These are phyloP conservation scores for Loripinus fragilis DNA, from an alignment of 2,888 invertebrate species.

Conservation along the genomic window DNA sequence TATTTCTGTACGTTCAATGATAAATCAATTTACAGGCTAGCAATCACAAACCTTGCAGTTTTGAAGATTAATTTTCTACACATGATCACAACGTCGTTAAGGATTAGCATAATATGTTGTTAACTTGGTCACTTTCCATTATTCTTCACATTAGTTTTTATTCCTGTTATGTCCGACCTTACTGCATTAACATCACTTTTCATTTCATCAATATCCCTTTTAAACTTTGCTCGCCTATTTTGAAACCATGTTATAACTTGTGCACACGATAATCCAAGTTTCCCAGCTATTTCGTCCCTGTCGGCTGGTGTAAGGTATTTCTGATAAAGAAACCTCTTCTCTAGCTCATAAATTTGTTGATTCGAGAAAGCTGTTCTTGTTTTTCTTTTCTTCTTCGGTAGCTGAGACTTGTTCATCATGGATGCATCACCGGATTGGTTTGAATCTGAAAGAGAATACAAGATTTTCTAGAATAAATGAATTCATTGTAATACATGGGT, in stretches of 20 bases:
- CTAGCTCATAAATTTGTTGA: slow-evolving; percentile 98
- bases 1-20: too few relatives aligned
- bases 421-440: slow-evolving; percentile 35
- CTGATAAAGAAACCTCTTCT: slow-evolving; percentile 98
- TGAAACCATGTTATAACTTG: slow-evolving; percentile 93
- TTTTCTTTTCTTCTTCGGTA: slow-evolving; percentile 94
- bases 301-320: slow-evolving; percentile 98
- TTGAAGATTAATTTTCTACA: too few relatives aligned
- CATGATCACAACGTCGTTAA: too few relatives aligned
- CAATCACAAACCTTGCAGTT: too few relatives aligned
- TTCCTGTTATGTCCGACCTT: background rate
- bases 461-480: too few relatives aligned
- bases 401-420: slow-evolving; percentile 45
- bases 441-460: slow-evolving; percentile 50
- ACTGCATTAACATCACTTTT: slow-evolving; percentile 93
- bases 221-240: slow-evolving; percentile 86
- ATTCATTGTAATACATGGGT: too few relatives aligned
- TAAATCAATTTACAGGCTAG: too few relatives aligned
- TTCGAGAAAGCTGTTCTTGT: slow-evolving; percentile 98
- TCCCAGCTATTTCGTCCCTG: slow-evolving; percentile 97
- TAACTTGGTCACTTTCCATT: background rate
- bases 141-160: background rate
- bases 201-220: slow-evolving; percentile 97
- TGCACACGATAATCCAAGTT: slow-evolving; percentile 90
- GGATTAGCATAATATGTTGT: too few relatives aligned